Conservation (phyloP, 2,113 vertebrate genomes). For the Chloroceryle aenea region DNA sequence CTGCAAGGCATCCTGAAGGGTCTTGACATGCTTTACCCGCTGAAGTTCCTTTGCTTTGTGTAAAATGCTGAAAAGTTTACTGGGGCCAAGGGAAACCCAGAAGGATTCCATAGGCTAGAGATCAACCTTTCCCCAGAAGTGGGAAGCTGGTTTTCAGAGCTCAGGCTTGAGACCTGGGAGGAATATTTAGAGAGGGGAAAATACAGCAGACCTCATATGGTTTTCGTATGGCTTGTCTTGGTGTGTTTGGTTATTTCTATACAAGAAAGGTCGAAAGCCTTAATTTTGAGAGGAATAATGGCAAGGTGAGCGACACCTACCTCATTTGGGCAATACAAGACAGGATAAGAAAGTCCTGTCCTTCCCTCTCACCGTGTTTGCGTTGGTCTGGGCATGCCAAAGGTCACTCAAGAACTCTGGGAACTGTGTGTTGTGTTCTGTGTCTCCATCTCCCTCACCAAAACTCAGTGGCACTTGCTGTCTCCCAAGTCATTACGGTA, state of each 20-base stretch:
- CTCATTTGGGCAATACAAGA: not conserved
- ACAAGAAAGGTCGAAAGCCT: not conserved
- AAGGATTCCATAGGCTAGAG: not conserved
- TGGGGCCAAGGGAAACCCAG: not conserved
- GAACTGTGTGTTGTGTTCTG: not conserved
- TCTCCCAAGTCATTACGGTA: not conserved
- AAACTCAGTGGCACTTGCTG: not conserved
- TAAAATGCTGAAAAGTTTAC: not conserved
- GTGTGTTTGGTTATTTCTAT: not conserved
- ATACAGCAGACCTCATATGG: not conserved
- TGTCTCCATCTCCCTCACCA: not conserved
- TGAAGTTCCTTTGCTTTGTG: not conserved
- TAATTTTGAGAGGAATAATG: not conserved
- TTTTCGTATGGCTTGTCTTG: not conserved
- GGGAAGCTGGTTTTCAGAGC: not conserved
- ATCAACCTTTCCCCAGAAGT: not conserved
- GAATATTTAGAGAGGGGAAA: not conserved
- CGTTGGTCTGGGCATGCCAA: not conserved
- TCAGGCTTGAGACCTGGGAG: not conserved
- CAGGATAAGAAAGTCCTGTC: not conserved
- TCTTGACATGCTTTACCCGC: not conserved
- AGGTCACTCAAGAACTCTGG: not conserved
- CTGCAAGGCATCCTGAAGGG: not conserved
- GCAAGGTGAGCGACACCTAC: not conserved
- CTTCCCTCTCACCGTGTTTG: not conserved